A percentile compares a stretch with the other conserved stretches of the same genome.
Evolutionary conservation across 2,888 invertebrate species (phyloP).

Genomic region (Cotesia congregata): DNA sequence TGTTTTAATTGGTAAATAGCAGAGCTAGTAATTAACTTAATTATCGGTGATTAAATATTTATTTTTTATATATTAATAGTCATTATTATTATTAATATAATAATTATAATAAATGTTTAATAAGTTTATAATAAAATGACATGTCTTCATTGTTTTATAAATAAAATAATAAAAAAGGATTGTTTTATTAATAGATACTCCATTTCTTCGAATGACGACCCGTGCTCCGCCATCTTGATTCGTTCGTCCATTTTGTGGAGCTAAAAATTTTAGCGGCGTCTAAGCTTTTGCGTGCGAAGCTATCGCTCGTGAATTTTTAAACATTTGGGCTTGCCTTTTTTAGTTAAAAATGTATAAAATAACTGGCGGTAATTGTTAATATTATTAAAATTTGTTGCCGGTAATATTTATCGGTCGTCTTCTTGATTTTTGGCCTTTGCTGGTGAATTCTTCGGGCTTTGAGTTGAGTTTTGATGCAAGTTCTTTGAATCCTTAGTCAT

Average conservation of each 20-base stretch:
- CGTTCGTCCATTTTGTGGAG: too few species aligned
- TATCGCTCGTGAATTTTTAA: neutral
- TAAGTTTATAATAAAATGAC: neutral
- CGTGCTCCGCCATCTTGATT: too few species aligned
- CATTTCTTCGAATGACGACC: neutral
- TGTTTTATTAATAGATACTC: neutral
- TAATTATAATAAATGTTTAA: neutral
- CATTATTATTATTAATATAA: slow-evolving; percentile 39
- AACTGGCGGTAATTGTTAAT: neutral
- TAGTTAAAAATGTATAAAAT: neutral
- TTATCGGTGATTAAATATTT: slow-evolving; percentile 47
- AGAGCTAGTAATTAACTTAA: neutral
- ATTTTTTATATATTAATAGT: neutral
- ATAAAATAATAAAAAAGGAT: neutral
- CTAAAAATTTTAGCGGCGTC: neutral
- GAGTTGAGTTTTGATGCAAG: neutral
- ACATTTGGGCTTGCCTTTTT: neutral
- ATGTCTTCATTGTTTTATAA: neutral
- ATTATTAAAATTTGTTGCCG: neutral
- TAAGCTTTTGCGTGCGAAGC: neutral
- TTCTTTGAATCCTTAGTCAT: neutral
- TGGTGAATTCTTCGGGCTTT: neutral
- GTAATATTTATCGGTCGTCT: neutral
- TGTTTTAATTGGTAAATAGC: slow-evolving; percentile 39
- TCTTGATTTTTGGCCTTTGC: neutral